Conservation (phyloP, 2,888 invertebrate genomes). For the Nemurella pictetii region DNA sequence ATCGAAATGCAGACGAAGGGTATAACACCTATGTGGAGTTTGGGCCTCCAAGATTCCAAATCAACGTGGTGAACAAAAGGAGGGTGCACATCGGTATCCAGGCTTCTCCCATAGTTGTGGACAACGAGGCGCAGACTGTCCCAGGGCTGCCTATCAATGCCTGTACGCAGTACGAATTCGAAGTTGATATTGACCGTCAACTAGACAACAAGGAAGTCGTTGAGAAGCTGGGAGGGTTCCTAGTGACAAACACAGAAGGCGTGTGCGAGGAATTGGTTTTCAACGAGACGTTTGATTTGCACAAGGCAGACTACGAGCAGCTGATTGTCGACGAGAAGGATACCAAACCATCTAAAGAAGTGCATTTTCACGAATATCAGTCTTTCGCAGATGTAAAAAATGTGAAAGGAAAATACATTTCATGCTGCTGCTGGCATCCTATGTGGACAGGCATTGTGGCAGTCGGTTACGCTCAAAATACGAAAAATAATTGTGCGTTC, state of each 20-base stretch:
- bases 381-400: constrained; percentile 49
- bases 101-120: constrained; percentile 56
- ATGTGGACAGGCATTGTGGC: constrained; percentile 60
- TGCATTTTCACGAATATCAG: constrained; percentile 47
- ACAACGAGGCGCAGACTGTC: constrained; percentile 66
- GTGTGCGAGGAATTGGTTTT: constrained; percentile 45
- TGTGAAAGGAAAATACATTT: constrained; percentile 68
- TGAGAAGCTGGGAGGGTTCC: constrained; percentile 47
- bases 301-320: constrained; percentile 63
- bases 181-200: constrained; percentile 46
- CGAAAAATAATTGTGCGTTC: not conserved
- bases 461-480: constrained; percentile 63
- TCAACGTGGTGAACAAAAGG: constrained; percentile 59
- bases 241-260: constrained; percentile 45
- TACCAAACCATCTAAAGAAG: constrained; percentile 45
- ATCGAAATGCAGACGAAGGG: constrained; percentile 60
- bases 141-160: constrained; percentile 68
- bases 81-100: constrained; percentile 59
- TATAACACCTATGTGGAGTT: constrained; percentile 73
- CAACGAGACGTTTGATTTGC: constrained; percentile 58
- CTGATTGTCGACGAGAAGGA: constrained; percentile 52
- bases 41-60: constrained; percentile 59
- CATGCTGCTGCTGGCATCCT: constrained; percentile 61
- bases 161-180: constrained; percentile 68
- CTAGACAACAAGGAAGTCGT: constrained; percentile 47